Conservation (phyloP, 2,113 vertebrate species). For the Cyprinodon variegatus region DNA sequence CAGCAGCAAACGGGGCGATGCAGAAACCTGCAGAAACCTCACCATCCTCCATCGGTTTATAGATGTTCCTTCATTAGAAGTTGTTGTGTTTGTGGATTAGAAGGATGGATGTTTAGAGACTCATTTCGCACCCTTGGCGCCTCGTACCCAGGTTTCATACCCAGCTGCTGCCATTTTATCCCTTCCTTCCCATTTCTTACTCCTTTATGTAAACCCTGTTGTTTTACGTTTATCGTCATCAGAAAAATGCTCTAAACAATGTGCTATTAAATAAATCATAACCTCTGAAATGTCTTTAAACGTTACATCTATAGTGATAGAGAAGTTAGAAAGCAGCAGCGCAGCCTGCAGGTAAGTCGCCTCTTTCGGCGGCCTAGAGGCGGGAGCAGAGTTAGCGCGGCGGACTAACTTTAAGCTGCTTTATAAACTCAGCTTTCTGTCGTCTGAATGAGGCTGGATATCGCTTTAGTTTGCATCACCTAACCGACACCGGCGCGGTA, state of each 20-base stretch:
- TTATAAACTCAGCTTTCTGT: no score
- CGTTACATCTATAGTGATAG: no score
- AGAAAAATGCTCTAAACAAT: not conserved
- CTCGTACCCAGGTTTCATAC: not conserved
- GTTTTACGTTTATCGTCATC: not conserved
- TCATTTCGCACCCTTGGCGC: not conserved
- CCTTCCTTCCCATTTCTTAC: not conserved
- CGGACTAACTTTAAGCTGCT: no score
- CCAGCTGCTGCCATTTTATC: not conserved
- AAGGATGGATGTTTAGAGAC: not conserved
- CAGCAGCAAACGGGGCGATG: slow-evolving; percentile 57
- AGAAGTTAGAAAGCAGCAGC: no score
- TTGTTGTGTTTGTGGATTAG: not conserved
- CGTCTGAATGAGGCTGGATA: no score
- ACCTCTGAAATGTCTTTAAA: no score
- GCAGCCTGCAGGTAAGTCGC: no score
- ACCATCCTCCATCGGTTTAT: slow-evolving; percentile 53
- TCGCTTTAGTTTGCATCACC: no score
- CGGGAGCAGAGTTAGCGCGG: no score
- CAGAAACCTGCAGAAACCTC: slow-evolving; percentile 45
- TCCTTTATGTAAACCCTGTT: not conserved
- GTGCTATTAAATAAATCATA: no score
- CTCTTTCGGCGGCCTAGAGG: no score
- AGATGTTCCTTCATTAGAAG: slow-evolving; percentile 41
- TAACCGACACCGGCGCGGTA: no score